These are phyloP conservation scores for Drosophila littoralis DNA, from an alignment of 1,140 invertebrate genomes.

Conservation along the genomic window DNA sequence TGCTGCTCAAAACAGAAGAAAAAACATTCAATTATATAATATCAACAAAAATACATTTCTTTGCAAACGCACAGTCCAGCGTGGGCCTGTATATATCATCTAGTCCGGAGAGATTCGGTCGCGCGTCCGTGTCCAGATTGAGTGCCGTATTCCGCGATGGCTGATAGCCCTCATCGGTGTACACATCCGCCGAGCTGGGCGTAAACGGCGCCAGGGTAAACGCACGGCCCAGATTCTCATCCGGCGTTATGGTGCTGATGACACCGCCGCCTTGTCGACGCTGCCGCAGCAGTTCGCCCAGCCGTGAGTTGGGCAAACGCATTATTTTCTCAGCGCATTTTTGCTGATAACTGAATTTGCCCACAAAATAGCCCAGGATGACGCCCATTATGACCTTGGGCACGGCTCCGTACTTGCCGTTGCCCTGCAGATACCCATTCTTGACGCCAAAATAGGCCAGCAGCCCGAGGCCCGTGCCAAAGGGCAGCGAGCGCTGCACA, in stretches of 20 bases:
- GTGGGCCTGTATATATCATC: constrained; percentile 85
- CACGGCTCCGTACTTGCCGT: constrained; percentile 87
- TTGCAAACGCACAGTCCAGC: constrained; percentile 83
- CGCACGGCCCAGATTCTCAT: constrained; percentile 84
- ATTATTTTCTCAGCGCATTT: constrained; percentile 91
- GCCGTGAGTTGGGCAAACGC: constrained; percentile 86
- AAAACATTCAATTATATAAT: background rate
- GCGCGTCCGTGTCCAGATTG: constrained; percentile 84
- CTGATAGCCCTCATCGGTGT: constrained; percentile 80
- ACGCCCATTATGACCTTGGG: constrained; percentile 88
- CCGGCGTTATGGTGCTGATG: constrained; percentile 67
- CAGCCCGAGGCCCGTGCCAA: constrained; percentile 87
- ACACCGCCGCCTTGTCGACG: constrained; percentile 62
- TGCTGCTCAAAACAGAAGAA: constrained; percentile 17
- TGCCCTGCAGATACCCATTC: constrained; percentile 85
- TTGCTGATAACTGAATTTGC: constrained; percentile 90
- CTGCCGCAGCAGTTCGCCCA: constrained; percentile 74
- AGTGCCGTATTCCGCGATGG: constrained; percentile 63
- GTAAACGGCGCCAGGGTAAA: constrained; percentile 85
- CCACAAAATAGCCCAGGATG: constrained; percentile 89
- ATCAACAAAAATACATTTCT: background rate
- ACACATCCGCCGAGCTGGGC: constrained; percentile 79
- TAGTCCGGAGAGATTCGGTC: constrained; percentile 84
- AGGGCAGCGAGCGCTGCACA: constrained; percentile 88
- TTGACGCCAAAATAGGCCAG: constrained; percentile 87